Base-by-base conservation (phyloP, 2,797 vertebrate species). In the Acipenser transmontanus region DNA sequence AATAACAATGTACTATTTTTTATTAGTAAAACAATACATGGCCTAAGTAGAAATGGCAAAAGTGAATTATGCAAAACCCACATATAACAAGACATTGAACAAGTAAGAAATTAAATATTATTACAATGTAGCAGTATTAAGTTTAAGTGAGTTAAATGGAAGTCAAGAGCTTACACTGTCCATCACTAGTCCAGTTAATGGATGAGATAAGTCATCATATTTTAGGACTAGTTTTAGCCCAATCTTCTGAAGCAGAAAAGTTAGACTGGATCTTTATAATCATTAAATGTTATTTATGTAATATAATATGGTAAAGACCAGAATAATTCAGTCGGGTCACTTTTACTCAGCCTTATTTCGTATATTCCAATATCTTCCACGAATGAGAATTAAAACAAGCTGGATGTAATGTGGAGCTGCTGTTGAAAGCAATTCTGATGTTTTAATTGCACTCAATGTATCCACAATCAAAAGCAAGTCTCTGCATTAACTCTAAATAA, bases 401-500 rank as follows among this genome's bases (percentile, higher is more conserved):
- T 34, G 34, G 34, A 34, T 63, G 64, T 62, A 70, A 66, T 63
- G 47, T 64, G 65, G 65, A 70, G 59, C 54, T 61, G 62, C 60
- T 52, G 68, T 70, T 69, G 54, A 64, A 59, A 71, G 68, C 48
- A 59, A 63, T 49, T 60, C 69, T 68, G 74, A 70, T 66, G 65
- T 62, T 70, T 70, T 72, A 70, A 70, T 70, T 71, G 64, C 69
- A 50, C 62, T 61, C 69, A 48, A 49, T 67, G 61, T 60, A 57
- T 69, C 69, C 48, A 66, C 62, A 67, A 66, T 70, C 65, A 66
- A 66, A 70, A 62, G 34, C 59, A 8, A 62, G 64, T 67, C 63
- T 65, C 68, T 73, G 14, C 68, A 59, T 63, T 59, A 64, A 54
- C 8, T 49, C 52, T 67, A 67, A 73, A 69, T 73, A 68, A 75